phyloP scores from a whole-genome alignment of 2,113 vertebrate species.

The Falcunculus frontatus region DNA sequence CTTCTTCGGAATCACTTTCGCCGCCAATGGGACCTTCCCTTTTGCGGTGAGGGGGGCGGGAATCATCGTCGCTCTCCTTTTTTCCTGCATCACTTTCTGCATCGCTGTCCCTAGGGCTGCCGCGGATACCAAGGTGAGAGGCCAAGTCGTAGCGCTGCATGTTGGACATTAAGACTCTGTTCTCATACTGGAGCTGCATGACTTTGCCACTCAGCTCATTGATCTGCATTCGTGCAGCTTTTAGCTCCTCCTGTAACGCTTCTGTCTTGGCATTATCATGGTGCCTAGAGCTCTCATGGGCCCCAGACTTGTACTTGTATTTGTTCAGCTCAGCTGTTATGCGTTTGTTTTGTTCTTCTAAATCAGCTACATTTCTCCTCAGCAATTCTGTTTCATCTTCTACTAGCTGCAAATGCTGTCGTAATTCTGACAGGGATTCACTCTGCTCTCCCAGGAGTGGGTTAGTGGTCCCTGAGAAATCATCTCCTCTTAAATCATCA shows the following conservation, averaged over 20 bases:
- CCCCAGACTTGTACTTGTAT: conserved; percentile 91
- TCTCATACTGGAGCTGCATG: conserved; percentile 98
- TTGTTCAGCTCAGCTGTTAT: conserved; percentile 92
- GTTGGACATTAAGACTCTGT: conserved; percentile 96
- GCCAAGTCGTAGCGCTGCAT: conserved; percentile 98
- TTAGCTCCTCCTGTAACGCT: conserved; percentile 92
- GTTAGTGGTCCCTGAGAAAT: conserved; percentile 78
- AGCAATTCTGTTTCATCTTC: conserved; percentile 96
- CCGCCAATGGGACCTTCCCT: conserved; percentile 93
- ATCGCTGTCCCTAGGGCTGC: conserved; percentile 93
- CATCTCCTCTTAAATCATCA: conserved; percentile 93
- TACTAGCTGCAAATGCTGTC: conserved; percentile 96
- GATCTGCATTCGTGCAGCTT: conserved; percentile 92
- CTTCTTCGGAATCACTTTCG: conserved; percentile 95
- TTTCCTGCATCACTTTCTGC: conserved; percentile 91
- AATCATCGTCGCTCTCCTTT: conserved; percentile 91
- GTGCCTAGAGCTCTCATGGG: conserved; percentile 84
- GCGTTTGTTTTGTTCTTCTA: conserved; percentile 96
- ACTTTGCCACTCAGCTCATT: conserved; percentile 97
- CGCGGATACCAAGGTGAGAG: conserved; percentile 92
- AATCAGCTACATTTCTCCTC: conserved; percentile 89
- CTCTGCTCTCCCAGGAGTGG: conserved; percentile 85
- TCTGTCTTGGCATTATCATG: conserved; percentile 87
- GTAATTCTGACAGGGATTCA: conserved; percentile 90
- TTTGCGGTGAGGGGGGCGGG: conserved; percentile 92